Evolutionary conservation across 2,888 invertebrate genomes (phyloP).

Genomic region (Rhabditoides inermis): DNA sequence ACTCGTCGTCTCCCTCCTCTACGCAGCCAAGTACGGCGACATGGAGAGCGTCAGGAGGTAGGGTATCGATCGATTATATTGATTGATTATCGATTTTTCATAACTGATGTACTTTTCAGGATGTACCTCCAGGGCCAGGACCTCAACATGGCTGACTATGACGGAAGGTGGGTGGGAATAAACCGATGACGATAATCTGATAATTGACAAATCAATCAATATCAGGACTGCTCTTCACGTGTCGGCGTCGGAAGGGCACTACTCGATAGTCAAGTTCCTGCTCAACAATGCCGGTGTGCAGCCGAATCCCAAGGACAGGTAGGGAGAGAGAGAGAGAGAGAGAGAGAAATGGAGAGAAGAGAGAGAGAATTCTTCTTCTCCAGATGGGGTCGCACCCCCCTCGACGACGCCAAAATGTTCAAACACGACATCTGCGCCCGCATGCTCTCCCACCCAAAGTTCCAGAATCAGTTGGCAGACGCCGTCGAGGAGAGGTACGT

Average conservation of each 20-base stretch:
- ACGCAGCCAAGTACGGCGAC: conserved; percentile 88
- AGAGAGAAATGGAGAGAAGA: no score
- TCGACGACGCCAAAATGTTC: conserved; percentile 13
- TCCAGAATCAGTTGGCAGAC: no score
- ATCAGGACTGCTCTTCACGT: conserved; percentile 31
- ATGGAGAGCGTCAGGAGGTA: conserved; percentile 27
- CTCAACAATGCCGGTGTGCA: conserved; percentile 31
- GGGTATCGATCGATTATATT: neutral
- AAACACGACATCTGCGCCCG: conserved; percentile 7
- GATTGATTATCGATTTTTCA: neutral
- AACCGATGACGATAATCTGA: no score
- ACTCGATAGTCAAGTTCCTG: conserved; percentile 37
- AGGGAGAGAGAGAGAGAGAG: no score
- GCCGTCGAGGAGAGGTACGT: no score
- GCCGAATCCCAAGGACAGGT: no score
- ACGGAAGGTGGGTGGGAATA: no score
- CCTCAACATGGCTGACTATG: conserved; percentile 41
- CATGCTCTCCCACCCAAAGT: no score
- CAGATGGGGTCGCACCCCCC: conserved; percentile 14
- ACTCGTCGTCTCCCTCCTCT: conserved; percentile 82
- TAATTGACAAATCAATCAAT: no score
- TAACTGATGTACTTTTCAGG: conserved; percentile 3
- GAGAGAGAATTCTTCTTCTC: neutral
- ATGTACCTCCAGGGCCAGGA: conserved; percentile 42
- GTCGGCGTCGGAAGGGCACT: conserved; percentile 42